A percentile compares a stretch with the other conserved stretches of the same genome.
Evolutionary conservation across 2,113 vertebrate genomes (phyloP).

Genomic region (Cyrtonyx montezumae): DNA sequence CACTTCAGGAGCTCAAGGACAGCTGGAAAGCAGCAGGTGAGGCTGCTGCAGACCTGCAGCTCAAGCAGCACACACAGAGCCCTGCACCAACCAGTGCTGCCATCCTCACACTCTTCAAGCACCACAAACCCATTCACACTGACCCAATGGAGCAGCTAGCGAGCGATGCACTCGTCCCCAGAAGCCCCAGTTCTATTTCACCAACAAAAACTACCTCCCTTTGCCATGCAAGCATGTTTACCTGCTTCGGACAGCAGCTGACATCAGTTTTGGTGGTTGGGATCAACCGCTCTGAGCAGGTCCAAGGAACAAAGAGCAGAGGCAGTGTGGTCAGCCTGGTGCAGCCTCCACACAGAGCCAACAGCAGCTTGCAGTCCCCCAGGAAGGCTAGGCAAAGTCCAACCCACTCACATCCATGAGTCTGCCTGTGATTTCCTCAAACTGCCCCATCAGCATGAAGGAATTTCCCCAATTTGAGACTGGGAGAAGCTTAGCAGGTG

Average conservation of each 20-base stretch:
- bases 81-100: not conserved
- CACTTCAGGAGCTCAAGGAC: not conserved
- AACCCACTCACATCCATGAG: not conserved
- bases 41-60: not conserved
- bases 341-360: not conserved
- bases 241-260: not conserved
- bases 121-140: rapidly evolving
- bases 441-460: not conserved
- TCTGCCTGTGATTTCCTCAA: not conserved
- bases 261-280: slow-evolving; percentile 6
- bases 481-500: not conserved
- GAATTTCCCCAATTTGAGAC: not conserved
- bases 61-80: no score
- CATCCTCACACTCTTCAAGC: not conserved
- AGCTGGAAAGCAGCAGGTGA: not conserved
- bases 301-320: not conserved
- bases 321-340: not conserved
- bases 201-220: not conserved
- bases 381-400: not conserved
- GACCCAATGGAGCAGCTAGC: rapidly evolving
- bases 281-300: not conserved
- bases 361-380: not conserved
- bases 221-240: not conserved
- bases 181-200: not conserved
- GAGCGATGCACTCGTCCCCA: rapidly evolving